These are phyloP conservation scores for Drosophila nigrodunni DNA, from an alignment of 1,140 invertebrate genomes.

Conservation along the genomic window DNA sequence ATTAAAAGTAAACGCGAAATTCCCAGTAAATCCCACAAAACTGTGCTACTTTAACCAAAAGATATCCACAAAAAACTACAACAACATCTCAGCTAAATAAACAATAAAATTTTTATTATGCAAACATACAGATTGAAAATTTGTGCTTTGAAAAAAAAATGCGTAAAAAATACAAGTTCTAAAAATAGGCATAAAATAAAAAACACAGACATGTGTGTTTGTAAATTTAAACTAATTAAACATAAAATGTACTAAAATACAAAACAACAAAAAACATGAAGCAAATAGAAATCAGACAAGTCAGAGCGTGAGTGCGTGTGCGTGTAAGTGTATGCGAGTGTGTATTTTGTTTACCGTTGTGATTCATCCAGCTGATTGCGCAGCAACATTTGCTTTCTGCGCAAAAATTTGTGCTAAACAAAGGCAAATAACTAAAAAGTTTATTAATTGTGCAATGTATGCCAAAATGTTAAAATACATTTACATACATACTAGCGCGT, in stretches of 20 bases:
- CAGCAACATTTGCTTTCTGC: slow-evolving; percentile 63
- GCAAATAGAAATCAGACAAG: slow-evolving; percentile 3
- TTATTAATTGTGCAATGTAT: slow-evolving; percentile 56
- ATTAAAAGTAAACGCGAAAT: slow-evolving; percentile 55
- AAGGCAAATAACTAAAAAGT: slow-evolving; percentile 58
- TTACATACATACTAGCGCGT: not conserved
- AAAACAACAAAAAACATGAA: slow-evolving; percentile 35
- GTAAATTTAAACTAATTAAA: slow-evolving; percentile 46
- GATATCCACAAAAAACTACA: slow-evolving; percentile 3
- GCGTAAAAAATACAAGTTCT: slow-evolving; percentile 55
- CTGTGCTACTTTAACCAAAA: slow-evolving; percentile 60
- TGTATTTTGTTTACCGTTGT: slow-evolving; percentile 63
- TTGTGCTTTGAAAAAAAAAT: slow-evolving; percentile 18
- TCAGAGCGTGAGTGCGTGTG: slow-evolving; percentile 12
- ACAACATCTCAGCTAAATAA: slow-evolving; percentile 9
- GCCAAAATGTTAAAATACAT: slow-evolving; percentile 34
- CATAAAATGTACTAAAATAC: slow-evolving; percentile 42
- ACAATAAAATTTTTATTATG: slow-evolving; percentile 20
- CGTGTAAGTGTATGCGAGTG: slow-evolving; percentile 20
- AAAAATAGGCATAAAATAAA: slow-evolving; percentile 50
- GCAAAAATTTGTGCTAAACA: slow-evolving; percentile 52
- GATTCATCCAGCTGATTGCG: slow-evolving; percentile 75
- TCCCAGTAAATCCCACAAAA: slow-evolving; percentile 67
- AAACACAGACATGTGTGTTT: slow-evolving; percentile 36
- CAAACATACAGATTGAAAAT: slow-evolving; percentile 1